Conservation (phyloP, 2,113 vertebrate species). For the Pardalotus punctatus region DNA sequence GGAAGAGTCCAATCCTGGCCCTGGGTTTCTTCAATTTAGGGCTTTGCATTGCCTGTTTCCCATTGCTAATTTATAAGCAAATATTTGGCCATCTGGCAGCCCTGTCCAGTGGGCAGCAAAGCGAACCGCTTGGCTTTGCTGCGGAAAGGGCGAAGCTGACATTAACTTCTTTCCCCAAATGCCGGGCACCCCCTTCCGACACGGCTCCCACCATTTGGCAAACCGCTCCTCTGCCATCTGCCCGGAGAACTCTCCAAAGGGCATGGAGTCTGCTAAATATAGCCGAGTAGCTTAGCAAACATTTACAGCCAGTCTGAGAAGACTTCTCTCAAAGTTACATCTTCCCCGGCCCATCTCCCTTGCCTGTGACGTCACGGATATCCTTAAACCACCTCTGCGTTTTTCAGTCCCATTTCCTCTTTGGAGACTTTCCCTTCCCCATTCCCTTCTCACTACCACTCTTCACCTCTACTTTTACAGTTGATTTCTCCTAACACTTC, state of each 20-base stretch:
- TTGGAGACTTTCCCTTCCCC: not conserved
- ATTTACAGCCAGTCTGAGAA: slow-evolving; percentile 2
- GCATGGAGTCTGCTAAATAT: slow-evolving; percentile 20
- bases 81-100: slow-evolving; percentile 53
- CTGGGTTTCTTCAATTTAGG: not conserved
- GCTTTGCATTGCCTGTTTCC: not conserved
- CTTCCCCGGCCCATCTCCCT: not conserved
- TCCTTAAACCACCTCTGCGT: not conserved
- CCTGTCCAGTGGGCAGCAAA: not conserved
- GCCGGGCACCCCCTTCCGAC: not conserved
- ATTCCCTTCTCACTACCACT: slow-evolving; percentile 13
- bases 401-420: not conserved
- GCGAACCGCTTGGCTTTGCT: not conserved
- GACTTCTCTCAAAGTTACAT: slow-evolving; percentile 6
- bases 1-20: not conserved
- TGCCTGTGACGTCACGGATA: not conserved
- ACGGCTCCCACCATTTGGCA: not conserved
- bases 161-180: not conserved
- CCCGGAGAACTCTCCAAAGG: slow-evolving; percentile 42
- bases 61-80: slow-evolving; percentile 35
- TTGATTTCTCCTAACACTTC: not conserved
- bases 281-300: slow-evolving; percentile 17
- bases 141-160: not conserved
- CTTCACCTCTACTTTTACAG: not conserved
- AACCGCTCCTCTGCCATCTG: not conserved